phyloP scores from a whole-genome alignment of 2,113 vertebrate genomes.

The Psittacula cyanocephala region DNA sequence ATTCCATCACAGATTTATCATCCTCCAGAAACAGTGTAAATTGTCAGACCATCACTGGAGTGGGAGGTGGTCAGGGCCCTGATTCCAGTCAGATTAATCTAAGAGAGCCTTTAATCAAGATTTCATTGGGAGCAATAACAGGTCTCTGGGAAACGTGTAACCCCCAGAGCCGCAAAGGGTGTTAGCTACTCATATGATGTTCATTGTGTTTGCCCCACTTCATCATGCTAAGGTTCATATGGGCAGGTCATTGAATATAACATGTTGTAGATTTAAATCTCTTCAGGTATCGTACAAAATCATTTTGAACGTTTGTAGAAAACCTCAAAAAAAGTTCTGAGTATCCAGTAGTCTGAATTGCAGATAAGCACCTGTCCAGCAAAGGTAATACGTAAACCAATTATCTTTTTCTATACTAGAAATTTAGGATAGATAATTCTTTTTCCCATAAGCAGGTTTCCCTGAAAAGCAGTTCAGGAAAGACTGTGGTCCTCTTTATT shows the following conservation, averaged over 20 bases:
- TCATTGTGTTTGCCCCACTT: background rate
- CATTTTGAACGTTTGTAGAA: background rate
- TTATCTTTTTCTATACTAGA: background rate
- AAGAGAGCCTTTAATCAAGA: background rate
- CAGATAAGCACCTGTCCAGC: background rate
- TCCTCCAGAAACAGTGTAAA: background rate
- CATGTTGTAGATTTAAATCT: background rate
- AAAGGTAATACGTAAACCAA: background rate
- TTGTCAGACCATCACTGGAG: background rate
- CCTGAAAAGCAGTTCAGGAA: background rate
- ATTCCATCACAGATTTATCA: background rate
- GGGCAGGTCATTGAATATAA: background rate
- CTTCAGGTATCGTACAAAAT: background rate
- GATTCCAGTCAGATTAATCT: background rate
- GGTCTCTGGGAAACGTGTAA: background rate
- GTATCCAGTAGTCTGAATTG: background rate
- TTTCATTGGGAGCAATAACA: background rate
- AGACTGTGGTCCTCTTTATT: background rate
- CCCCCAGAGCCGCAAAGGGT: accelerated
- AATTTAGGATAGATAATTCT: background rate
- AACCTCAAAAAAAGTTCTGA: background rate
- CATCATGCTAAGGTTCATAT: background rate
- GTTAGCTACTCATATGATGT: background rate
- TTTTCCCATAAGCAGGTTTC: background rate
- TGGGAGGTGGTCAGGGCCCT: background rate